These are phyloP conservation scores for Lasiurus borealis DNA, from an alignment of 2,113 vertebrate genomes.

Conservation along the genomic window DNA sequence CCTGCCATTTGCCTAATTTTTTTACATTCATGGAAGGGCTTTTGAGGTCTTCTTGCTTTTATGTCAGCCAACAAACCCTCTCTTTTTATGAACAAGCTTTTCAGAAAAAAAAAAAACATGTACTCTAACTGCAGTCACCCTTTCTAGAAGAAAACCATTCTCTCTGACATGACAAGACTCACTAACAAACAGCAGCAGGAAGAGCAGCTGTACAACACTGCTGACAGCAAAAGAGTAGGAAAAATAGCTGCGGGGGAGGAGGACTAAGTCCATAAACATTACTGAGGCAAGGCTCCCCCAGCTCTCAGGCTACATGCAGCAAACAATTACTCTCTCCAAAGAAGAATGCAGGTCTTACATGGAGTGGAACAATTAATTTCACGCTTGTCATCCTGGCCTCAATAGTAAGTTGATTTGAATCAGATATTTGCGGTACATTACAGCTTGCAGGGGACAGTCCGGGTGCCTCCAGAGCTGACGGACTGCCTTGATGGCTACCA, in stretches of 20 bases:
- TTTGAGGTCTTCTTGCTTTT: slow-evolving; percentile 3
- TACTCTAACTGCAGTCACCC: slow-evolving; percentile 31
- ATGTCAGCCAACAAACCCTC: neutral
- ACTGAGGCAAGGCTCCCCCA: slow-evolving; percentile 73
- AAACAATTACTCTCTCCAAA: slow-evolving; percentile 95
- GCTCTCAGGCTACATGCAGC: slow-evolving; percentile 85
- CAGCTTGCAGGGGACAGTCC: slow-evolving; percentile 84
- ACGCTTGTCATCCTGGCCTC: slow-evolving; percentile 96
- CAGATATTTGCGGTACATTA: slow-evolving; percentile 91
- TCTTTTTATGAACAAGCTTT: slow-evolving; percentile 38
- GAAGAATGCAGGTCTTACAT: slow-evolving; percentile 93
- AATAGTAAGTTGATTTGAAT: slow-evolving; percentile 95
- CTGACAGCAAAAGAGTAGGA: slow-evolving; percentile 63
- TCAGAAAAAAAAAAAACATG: neutral
- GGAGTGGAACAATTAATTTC: slow-evolving; percentile 99
- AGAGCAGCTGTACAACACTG: slow-evolving; percentile 68
- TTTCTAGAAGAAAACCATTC: slow-evolving; percentile 57
- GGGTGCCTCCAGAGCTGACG: slow-evolving; percentile 86
- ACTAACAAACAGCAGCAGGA: slow-evolving; percentile 26
- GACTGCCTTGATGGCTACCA: slow-evolving; percentile 87
- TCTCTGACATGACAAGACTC: slow-evolving; percentile 56
- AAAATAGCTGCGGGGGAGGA: slow-evolving; percentile 38
- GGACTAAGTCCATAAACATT: slow-evolving; percentile 81
- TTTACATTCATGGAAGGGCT: neutral
- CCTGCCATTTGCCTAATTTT: neutral